phyloP scores from a whole-genome alignment of 2,113 vertebrate species.

The Cololabis saira region DNA sequence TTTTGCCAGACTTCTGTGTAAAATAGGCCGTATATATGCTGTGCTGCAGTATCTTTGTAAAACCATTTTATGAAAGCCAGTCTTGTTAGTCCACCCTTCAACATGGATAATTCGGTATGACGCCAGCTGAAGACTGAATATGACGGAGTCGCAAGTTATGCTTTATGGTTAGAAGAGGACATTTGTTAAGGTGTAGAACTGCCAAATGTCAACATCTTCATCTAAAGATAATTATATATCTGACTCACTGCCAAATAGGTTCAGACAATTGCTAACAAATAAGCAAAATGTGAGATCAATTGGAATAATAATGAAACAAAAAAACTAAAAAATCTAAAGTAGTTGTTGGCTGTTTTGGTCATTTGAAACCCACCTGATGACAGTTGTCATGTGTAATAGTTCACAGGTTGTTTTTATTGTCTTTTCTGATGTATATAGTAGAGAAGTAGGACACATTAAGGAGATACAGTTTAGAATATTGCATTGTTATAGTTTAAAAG shows the following conservation, averaged over 20 bases:
- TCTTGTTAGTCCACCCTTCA: slow-evolving; percentile 49
- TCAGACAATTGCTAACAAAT: neutral
- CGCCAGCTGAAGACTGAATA: slow-evolving; percentile 19
- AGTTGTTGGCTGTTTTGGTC: slow-evolving; percentile 23
- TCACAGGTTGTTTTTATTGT: slow-evolving; percentile 14
- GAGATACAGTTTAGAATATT: neutral
- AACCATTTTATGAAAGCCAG: slow-evolving; percentile 46
- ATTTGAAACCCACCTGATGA: slow-evolving; percentile 8
- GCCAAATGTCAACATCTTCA: slow-evolving; percentile 23
- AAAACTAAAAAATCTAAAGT: neutral
- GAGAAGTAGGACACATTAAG: slow-evolving; percentile 1
- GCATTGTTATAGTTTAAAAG: slow-evolving; percentile 1
- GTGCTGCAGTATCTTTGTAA: slow-evolving; percentile 47
- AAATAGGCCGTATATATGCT: slow-evolving; percentile 32
- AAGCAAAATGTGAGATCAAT: neutral
- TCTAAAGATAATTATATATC: slow-evolving; percentile 30
- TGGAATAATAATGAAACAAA: neutral
- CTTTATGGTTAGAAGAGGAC: slow-evolving; percentile 31
- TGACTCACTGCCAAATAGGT: neutral
- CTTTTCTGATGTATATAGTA: slow-evolving; percentile 12
- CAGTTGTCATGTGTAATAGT: slow-evolving; percentile 11
- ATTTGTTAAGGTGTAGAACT: slow-evolving; percentile 43
- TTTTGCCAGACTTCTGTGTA: neutral
- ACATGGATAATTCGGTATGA: slow-evolving; percentile 47
- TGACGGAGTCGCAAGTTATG: slow-evolving; percentile 50